Percentiles rank a stretch among this genome's conserved stretches.
Conservation (phyloP, 2,888 invertebrate genomes). For the Taenaris catops region DNA sequence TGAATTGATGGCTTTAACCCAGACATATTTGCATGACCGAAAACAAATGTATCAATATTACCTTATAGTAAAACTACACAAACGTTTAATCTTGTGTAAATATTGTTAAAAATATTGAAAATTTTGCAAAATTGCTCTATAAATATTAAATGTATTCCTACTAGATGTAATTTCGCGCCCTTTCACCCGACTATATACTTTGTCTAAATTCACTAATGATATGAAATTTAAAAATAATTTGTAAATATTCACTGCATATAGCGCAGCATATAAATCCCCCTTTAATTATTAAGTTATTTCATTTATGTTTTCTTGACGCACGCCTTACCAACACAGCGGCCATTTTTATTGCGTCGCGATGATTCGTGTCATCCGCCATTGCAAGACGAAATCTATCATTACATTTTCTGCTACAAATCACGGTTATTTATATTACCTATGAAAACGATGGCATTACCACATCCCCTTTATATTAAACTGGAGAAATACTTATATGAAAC, state of each 20-base stretch:
- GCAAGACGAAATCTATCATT: conserved; percentile 55
- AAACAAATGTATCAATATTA: too few relatives aligned
- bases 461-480: conserved; percentile 44
- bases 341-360: conserved; percentile 79
- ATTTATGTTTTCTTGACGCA: conserved; percentile 61
- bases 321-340: conserved; percentile 77
- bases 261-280: neutral
- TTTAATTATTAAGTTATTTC: conserved; percentile 32
- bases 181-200: conserved; percentile 47
- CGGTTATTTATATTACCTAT: conserved; percentile 28
- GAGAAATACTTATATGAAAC: conserved; percentile 51
- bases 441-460: conserved; percentile 46
- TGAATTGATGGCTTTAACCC: too few relatives aligned
- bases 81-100: too few relatives aligned
- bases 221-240: conserved; percentile 10
- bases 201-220: conserved; percentile 10
- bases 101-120: too few relatives aligned
- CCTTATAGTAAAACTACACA: too few relatives aligned
- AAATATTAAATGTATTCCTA: conserved; percentile 22
- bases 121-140: conserved; percentile 9
- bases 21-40: too few relatives aligned
- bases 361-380: conserved; percentile 80
- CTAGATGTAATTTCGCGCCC: conserved; percentile 72
- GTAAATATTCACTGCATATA: conserved; percentile 6
- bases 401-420: conserved; percentile 49